Evolutionary conservation across 92 coral and sea anemone species (phyloP).

Genomic region (Muricea muricata): DNA sequence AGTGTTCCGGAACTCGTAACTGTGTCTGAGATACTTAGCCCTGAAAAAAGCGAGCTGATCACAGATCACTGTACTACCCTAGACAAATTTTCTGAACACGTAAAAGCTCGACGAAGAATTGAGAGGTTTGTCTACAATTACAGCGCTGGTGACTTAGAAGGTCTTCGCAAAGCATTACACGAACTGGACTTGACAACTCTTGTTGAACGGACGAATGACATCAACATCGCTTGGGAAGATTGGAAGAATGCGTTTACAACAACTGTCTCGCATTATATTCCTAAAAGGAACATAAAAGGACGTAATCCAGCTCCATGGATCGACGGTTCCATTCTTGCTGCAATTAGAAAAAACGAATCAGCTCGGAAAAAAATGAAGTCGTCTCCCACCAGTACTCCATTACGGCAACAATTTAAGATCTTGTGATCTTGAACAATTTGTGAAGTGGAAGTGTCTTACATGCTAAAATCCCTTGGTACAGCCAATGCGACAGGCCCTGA

Average conservation of each 20-base stretch:
- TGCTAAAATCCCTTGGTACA: neutral
- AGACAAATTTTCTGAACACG: constrained; percentile 10
- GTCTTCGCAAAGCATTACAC: constrained; percentile 43
- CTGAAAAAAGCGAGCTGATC: constrained; percentile 15
- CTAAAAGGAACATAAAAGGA: constrained; percentile 33
- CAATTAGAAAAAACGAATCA: constrained; percentile 29
- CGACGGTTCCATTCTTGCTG: constrained; percentile 25
- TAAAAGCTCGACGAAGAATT: constrained; percentile 46
- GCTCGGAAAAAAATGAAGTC: constrained; percentile 20
- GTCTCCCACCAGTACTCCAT: constrained; percentile 2
- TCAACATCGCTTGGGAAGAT: constrained; percentile 57
- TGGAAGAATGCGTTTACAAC: constrained; percentile 69
- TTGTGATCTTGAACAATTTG: neutral
- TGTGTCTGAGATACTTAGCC: constrained; percentile 7
- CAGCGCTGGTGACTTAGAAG: constrained; percentile 58
- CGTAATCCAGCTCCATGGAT: constrained; percentile 48
- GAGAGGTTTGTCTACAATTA: constrained; percentile 63
- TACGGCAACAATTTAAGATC: constrained; percentile 19
- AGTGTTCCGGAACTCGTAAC: constrained; percentile 9
- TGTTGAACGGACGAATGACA: constrained; percentile 35
- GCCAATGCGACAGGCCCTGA: constrained; percentile 15
- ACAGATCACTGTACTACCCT: constrained; percentile 36
- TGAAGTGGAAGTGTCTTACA: neutral
- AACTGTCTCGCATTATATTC: constrained; percentile 44
- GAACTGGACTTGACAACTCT: constrained; percentile 21